Evolutionary conservation across 2,797 vertebrate species (phyloP).

Genomic region (Clarias platycephalus): DNA sequence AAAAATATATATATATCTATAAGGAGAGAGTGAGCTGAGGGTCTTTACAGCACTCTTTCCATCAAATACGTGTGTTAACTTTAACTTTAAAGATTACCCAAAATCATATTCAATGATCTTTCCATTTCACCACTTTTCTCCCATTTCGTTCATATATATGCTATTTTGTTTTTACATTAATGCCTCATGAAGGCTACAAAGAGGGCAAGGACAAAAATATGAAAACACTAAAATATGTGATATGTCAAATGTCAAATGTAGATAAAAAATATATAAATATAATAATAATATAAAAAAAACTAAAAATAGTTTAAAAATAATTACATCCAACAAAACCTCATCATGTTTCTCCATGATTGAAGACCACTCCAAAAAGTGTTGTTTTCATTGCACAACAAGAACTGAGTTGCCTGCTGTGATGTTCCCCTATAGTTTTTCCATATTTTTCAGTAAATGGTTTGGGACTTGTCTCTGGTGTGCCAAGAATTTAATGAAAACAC

Average conservation of each 20-base stretch:
- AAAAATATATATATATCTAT: not conserved
- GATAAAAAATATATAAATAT: too few relatives aligned
- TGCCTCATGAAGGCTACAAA: conserved; percentile 25
- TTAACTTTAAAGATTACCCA: conserved; percentile 70
- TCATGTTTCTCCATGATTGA: conserved; percentile 59
- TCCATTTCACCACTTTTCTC: conserved; percentile 73
- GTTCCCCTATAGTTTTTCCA: conserved; percentile 85
- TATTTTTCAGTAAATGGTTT: conserved; percentile 70
- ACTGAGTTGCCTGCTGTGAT: conserved; percentile 81
- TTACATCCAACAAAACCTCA: conserved; percentile 12
- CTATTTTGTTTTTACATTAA: conserved; percentile 65
- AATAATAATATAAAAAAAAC: too few relatives aligned
- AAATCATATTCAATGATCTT: conserved; percentile 79
- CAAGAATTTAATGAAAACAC: conserved; percentile 90
- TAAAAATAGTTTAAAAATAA: not conserved
- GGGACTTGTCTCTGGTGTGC: conserved; percentile 76
- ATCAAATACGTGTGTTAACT: conserved; percentile 73
- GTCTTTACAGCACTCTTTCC: conserved; percentile 50
- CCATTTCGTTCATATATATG: conserved; percentile 79
- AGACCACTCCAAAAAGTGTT: conserved; percentile 67
- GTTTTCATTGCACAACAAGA: conserved; percentile 82
- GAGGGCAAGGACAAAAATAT: conserved; percentile 37
- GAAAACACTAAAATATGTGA: not conserved
- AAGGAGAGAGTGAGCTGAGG: not conserved
- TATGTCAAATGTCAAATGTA: not conserved